A percentile compares a stretch with the other conserved stretches of the same genome.
Evolutionary conservation across 1,140 invertebrate species (phyloP).

Genomic region (Drosophila nigromelanica): DNA sequence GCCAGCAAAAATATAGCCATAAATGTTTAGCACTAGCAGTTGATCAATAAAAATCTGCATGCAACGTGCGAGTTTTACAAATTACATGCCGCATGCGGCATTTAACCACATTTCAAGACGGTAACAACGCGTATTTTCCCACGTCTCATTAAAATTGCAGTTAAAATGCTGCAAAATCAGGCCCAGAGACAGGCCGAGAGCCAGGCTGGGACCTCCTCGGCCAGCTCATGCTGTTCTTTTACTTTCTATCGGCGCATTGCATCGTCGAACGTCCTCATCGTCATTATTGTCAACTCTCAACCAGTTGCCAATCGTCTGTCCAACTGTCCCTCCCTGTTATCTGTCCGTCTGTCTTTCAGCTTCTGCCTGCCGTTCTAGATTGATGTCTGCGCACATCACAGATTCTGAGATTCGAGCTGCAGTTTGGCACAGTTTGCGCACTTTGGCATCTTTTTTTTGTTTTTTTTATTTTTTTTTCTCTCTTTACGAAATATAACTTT

Average conservation of each 20-base stretch:
- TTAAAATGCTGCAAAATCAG: conserved; percentile 52
- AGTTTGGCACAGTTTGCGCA: conserved; percentile 68
- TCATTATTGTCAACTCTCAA: conserved; percentile 80
- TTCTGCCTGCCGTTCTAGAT: conserved; percentile 74
- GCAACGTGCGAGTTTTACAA: conserved; percentile 78
- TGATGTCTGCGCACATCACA: conserved; percentile 66
- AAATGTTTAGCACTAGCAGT: conserved; percentile 59
- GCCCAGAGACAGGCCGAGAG: not conserved
- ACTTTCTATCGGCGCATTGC: conserved; percentile 67
- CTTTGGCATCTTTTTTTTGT: conserved; percentile 25
- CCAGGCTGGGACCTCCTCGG: not conserved
- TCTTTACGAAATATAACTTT: not conserved
- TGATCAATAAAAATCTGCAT: conserved; percentile 72
- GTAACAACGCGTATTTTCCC: conserved; percentile 56
- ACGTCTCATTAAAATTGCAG: conserved; percentile 79
- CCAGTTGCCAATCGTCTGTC: conserved; percentile 65
- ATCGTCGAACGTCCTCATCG: conserved; percentile 49
- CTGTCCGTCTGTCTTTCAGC: conserved; percentile 15
- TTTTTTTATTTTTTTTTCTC: not conserved
- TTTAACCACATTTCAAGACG: conserved; percentile 28
- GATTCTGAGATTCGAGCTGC: conserved; percentile 12
- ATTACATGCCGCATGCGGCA: conserved; percentile 49
- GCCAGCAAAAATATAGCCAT: conserved; percentile 72
- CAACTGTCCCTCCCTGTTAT: conserved; percentile 10
- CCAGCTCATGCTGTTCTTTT: conserved; percentile 52